Evolutionary conservation across 1,140 invertebrate genomes (phyloP).

Genomic region (Zelostemma sp.): DNA sequence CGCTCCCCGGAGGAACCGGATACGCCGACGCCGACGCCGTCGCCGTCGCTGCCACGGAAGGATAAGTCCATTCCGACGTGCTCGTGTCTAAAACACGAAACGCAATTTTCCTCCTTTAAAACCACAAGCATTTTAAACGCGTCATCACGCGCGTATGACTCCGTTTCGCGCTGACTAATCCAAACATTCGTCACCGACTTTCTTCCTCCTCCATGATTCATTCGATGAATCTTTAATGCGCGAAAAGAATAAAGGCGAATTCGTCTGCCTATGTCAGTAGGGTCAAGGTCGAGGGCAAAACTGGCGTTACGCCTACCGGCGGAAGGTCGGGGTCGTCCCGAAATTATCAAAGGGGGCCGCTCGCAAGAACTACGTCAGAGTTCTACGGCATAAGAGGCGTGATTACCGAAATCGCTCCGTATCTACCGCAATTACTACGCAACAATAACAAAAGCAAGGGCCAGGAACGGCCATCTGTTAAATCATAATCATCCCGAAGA

Average conservation of each 20-base stretch:
- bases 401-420: constrained; percentile 63
- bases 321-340: constrained; percentile 60
- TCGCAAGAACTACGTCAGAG: constrained; percentile 32
- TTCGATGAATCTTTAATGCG: too few relatives aligned
- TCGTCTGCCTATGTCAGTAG: constrained; percentile 19
- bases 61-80: constrained; percentile 64
- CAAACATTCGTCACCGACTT: too few relatives aligned
- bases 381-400: constrained; percentile 49
- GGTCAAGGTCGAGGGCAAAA: constrained; percentile 57
- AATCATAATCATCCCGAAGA: constrained; percentile 56
- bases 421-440: constrained; percentile 64
- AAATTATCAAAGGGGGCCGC: constrained; percentile 63
- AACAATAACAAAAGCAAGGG: constrained; percentile 65
- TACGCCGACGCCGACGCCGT: constrained; percentile 58
- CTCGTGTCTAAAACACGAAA: constrained; percentile 19
- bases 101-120: too few relatives aligned
- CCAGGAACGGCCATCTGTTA: constrained; percentile 63
- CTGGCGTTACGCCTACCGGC: constrained; percentile 60
- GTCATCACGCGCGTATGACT: too few relatives aligned
- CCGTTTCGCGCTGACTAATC: too few relatives aligned
- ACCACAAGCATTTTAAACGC: too few relatives aligned
- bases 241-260: too few relatives aligned
- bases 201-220: too few relatives aligned
- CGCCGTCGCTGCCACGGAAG: constrained; percentile 48
- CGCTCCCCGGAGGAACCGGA: constrained; percentile 59